Conservation (phyloP, 2,797 vertebrate genomes). For the Aeoliscus strigatus region DNA sequence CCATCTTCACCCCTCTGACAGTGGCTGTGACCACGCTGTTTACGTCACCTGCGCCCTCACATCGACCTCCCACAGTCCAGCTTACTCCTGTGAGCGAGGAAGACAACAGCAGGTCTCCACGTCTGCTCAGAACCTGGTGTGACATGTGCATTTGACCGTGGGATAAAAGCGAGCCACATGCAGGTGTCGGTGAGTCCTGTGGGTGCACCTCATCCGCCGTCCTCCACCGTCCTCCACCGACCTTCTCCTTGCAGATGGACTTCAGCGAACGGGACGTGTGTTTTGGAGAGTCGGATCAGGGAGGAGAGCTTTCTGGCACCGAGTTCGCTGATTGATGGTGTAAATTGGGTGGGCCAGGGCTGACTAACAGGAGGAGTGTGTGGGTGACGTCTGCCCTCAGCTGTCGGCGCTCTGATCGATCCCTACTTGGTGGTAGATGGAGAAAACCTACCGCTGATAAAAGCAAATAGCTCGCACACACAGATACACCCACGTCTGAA, state of each 20-base stretch:
- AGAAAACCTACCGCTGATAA: conserved; percentile 44
- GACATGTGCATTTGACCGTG: too few relatives aligned
- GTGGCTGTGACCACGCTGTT: neutral
- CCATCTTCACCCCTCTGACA: too few relatives aligned
- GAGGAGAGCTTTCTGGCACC: conserved; percentile 52
- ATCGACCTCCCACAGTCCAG: conserved; percentile 47
- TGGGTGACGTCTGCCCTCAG: conserved; percentile 45
- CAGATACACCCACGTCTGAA: conserved; percentile 35
- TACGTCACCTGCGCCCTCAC: conserved; percentile 31
- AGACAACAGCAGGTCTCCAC: conserved; percentile 53
- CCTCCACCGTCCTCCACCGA: too few relatives aligned
- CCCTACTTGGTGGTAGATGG: conserved; percentile 30
- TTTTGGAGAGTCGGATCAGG: conserved; percentile 48
- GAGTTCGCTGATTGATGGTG: conserved; percentile 66
- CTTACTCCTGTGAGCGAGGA: conserved; percentile 36
- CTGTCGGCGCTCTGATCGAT: conserved; percentile 53
- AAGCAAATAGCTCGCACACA: conserved; percentile 14
- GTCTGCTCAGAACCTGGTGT: too few relatives aligned
- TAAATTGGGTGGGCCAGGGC: conserved; percentile 59
- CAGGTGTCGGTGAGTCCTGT: too few relatives aligned
- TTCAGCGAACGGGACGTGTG: conserved; percentile 22
- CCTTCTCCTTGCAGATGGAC: too few relatives aligned
- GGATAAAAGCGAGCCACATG: too few relatives aligned
- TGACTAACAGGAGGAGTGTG: conserved; percentile 51
- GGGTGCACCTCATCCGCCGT: too few relatives aligned